Evolutionary conservation across 2,797 vertebrate genomes (phyloP).

Genomic region (Trematocara caparti): DNA sequence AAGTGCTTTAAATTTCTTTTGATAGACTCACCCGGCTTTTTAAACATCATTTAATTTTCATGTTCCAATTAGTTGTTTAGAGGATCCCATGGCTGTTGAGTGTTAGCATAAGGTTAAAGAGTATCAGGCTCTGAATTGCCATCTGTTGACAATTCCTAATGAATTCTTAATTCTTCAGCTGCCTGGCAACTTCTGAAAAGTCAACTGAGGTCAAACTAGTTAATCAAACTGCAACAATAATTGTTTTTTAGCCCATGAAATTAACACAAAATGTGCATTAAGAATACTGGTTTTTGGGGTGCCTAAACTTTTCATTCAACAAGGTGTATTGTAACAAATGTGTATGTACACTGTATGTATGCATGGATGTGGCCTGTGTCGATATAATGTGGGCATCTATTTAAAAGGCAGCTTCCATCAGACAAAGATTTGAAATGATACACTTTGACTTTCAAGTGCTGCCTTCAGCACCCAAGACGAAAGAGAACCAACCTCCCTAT

Average conservation of each 20-base stretch:
- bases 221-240: background rate
- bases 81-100: background rate
- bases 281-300: background rate
- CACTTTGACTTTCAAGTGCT: conserved; percentile 22
- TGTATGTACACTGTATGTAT: background rate
- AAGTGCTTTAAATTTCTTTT: background rate
- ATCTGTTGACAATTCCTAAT: background rate
- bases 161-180: background rate
- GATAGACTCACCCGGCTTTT: background rate
- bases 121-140: background rate
- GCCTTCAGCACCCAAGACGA: conserved; percentile 17
- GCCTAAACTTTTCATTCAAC: background rate
- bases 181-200: background rate
- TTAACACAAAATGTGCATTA: background rate
- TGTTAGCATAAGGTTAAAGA: background rate
- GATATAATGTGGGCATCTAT: background rate
- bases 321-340: background rate
- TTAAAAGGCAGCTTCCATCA: background rate
- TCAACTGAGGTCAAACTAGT: background rate
- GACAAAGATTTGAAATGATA: conserved; percentile 20
- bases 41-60: background rate
- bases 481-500: conserved; percentile 39
- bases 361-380: background rate
- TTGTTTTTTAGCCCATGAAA: background rate
- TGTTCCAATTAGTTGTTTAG: background rate